Conservation (phyloP, 2,888 invertebrate species). For the Napeogenes inachia region DNA sequence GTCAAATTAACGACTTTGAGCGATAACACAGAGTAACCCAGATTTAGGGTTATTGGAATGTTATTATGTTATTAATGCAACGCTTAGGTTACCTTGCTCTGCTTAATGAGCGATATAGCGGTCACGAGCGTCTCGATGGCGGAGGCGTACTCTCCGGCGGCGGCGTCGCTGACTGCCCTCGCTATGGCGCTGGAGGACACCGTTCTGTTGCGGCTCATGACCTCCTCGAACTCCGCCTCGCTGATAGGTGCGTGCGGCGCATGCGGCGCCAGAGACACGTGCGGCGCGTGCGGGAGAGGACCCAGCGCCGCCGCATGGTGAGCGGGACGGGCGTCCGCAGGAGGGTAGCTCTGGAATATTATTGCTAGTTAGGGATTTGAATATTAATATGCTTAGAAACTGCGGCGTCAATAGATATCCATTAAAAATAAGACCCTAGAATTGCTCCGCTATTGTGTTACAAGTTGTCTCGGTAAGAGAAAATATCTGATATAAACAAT, state of each 20-base stretch:
- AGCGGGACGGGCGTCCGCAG: slow-evolving; percentile 42
- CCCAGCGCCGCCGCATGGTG: slow-evolving; percentile 40
- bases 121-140: slow-evolving; percentile 99
- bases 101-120: slow-evolving; percentile 98
- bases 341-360: slow-evolving; percentile 44
- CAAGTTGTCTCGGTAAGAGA: too few relatives aligned
- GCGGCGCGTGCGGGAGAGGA: slow-evolving; percentile 39
- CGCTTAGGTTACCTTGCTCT: slow-evolving; percentile 84
- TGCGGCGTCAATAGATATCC: too few relatives aligned
- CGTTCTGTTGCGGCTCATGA: slow-evolving; percentile 97
- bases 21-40: too few relatives aligned
- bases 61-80: too few relatives aligned
- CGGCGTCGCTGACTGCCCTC: slow-evolving; percentile 97
- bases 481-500: too few relatives aligned
- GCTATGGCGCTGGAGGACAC: slow-evolving; percentile 98
- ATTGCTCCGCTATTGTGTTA: too few relatives aligned
- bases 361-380: too few relatives aligned
- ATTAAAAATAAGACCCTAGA: too few relatives aligned
- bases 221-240: slow-evolving; percentile 98
- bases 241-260: slow-evolving; percentile 72
- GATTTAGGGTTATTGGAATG: too few relatives aligned
- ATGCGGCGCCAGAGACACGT: slow-evolving; percentile 36
- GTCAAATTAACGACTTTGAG: too few relatives aligned
- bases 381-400: too few relatives aligned
- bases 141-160: slow-evolving; percentile 97